These are phyloP conservation scores for Melanostigma gelatinosum DNA, from an alignment of 2,113 vertebrate species.

Conservation along the genomic window DNA sequence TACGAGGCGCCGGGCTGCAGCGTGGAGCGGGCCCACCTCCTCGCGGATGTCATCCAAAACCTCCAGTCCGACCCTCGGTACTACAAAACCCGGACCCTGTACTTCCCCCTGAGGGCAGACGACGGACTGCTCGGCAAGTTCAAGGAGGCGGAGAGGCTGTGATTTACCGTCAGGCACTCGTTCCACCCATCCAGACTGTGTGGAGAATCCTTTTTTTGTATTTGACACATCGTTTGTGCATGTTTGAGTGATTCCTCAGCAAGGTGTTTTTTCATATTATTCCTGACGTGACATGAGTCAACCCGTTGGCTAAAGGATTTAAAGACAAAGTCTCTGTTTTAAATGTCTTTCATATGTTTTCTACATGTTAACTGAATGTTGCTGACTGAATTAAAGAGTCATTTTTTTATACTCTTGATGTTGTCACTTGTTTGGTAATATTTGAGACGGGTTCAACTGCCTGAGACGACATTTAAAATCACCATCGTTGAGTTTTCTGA, in stretches of 20 bases:
- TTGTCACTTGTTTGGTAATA: not conserved
- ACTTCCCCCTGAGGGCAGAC: constrained; percentile 86
- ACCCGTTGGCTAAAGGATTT: not conserved
- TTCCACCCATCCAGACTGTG: not conserved
- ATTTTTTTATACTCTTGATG: not conserved
- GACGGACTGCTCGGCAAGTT: constrained; percentile 85
- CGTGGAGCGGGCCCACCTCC: constrained; percentile 92
- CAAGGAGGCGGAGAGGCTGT: constrained; percentile 82
- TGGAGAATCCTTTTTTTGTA: not conserved
- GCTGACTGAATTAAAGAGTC: constrained; percentile 1
- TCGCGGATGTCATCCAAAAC: constrained; percentile 91
- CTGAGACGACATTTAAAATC: not conserved
- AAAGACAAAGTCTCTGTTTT: not conserved
- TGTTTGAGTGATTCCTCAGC: not conserved
- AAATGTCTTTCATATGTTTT: not conserved
- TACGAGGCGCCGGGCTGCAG: constrained; percentile 87
- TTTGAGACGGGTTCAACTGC: not conserved
- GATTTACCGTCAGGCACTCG: not conserved
- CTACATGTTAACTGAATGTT: not conserved
- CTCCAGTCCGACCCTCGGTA: constrained; percentile 80
- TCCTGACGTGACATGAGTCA: not conserved
- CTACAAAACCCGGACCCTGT: constrained; percentile 86
- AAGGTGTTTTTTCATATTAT: not conserved
- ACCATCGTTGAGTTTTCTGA: not conserved
- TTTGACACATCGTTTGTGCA: not conserved